Evolutionary conservation across 1,140 invertebrate species (phyloP), one percentile per base, ranked within the genome.

Genomic region (Anoplolepis gracilipes): DNA sequence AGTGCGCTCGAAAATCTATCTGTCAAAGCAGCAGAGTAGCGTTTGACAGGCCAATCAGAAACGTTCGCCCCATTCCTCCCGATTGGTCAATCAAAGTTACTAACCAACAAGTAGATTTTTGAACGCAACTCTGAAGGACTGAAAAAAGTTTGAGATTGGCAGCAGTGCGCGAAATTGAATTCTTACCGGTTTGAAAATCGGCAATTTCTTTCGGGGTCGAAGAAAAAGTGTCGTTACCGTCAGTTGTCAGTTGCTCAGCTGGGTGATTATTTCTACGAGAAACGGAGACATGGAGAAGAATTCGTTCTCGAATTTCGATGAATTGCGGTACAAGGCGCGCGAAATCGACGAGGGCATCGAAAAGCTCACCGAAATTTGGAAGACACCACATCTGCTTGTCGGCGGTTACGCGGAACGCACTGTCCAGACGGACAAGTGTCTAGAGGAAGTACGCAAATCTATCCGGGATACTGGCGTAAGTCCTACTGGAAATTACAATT

Each of bases 281-380:
- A 36, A 0, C 7, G 7, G 16, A 10, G 7, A 19, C 36, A 79
- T 69, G 77, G 46, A 55, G 4, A 30, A 39, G 49, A n/a, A 6
- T 28, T 69, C 42, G 22, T 65, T 7, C 1, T 49, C 49, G 1
- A 75, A 61, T 78, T 90, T 90, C 28, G 64, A 70, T 3, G 82
- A 77, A 22, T 8, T 90, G 6, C 61, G 6, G 10, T 0, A 19
- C 25, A 57, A 81, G 59, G 57, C 79, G 6, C 79, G 61, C 2
- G n/a, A 88, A 0, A 25, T 90, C 28, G 90, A 90, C 16, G 25
- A 75, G 1, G 81, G 81, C 13, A 82, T 88, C 25, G 61, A 85
- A 0, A 78, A 53, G 13, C 57, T 90, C 49, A 7, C 1, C 16
- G n/a, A 57, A 0, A 75, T 16, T 6, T 90, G 90, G 90, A 73